phyloP scores from a whole-genome alignment of 2,888 invertebrate genomes.

The Limnephilus marmoratus region DNA sequence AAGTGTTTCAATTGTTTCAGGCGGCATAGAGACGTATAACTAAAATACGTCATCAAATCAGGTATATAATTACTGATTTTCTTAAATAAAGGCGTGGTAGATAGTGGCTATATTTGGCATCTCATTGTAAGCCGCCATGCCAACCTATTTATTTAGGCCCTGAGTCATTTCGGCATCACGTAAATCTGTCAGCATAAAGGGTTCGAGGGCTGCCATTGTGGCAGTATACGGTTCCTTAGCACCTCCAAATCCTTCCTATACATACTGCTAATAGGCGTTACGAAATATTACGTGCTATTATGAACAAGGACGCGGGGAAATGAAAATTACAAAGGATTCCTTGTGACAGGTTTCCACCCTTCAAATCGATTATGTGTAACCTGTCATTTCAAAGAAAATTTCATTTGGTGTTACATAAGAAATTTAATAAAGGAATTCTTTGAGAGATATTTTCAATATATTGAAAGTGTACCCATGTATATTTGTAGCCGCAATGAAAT shows the following conservation, averaged over 20 bases:
- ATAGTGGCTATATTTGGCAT: background rate
- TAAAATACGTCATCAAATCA: too few species aligned
- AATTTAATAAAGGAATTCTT: background rate
- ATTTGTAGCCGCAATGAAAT: too few species aligned
- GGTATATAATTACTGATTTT: too few species aligned
- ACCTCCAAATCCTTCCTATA: background rate
- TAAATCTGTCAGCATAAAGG: constrained; percentile 6
- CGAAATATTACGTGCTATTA: background rate
- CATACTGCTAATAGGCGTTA: background rate
- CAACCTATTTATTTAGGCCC: background rate
- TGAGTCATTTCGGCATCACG: background rate
- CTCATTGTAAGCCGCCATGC: background rate
- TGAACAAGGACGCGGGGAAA: background rate
- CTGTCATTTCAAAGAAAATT: background rate
- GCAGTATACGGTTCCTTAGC: background rate
- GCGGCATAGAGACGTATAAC: too few species aligned
- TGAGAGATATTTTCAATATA: background rate
- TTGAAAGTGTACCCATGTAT: background rate
- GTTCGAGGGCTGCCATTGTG: background rate
- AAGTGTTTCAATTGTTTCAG: too few species aligned
- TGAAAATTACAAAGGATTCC: constrained; percentile 7
- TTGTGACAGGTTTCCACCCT: constrained; percentile 9
- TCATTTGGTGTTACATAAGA: background rate
- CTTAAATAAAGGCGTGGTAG: too few species aligned
- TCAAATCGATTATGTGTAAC: constrained; percentile 16